Base-by-base conservation (phyloP, 1,140 invertebrate species). In the Trachelipus rathkii region DNA sequence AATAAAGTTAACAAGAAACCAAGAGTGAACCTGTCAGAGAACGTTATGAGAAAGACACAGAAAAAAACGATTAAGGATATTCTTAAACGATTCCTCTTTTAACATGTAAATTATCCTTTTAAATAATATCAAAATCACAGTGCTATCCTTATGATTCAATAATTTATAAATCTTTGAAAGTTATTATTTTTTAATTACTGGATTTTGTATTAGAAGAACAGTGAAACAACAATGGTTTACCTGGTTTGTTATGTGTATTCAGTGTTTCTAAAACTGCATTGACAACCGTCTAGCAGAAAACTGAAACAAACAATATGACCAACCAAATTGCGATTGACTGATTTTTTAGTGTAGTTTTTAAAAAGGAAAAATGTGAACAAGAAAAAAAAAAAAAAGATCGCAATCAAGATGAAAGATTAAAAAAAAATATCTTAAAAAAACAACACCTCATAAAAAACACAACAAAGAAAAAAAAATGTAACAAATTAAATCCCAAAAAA, bases 211-310 rank as follows among this genome's bases (percentile, higher is more conserved):
- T 83, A 89, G 95, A 78, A 93, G 95, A 85, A 92, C 94, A 72
- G 95, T 99, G 73, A 99, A 99, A 88, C 95, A 94, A 75, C 97
- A 99, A 87, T 92, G 93, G 88, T 99, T 99, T 87, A 99, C 99
- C 88, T 99, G 98, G 98, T 95, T 94, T 85, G 97, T 99, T 83
- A 99, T 99, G n/a, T 84, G 92, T 99, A 75, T 90, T 99, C n/a
- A 82, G 98, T 99, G 84, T 97, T 99, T 87, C 92, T 99, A 86
- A 99, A 99, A 99, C 98, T 76, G 91, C 95, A n/a, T 82, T 99
- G 96, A n/a, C n/a, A n/a, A n/a, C n/a, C 87, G 97, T n/a, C n/a
- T 99, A 76, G 97, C 98, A 72, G 95, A n/a, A n/a, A n/a, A n/a
- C 97, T 53, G 98, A n/a, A n/a, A n/a, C n/a, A n/a, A 99, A 86